Conservation (phyloP, 2,888 invertebrate species). For the Amblyjoppa fuscipennis region DNA sequence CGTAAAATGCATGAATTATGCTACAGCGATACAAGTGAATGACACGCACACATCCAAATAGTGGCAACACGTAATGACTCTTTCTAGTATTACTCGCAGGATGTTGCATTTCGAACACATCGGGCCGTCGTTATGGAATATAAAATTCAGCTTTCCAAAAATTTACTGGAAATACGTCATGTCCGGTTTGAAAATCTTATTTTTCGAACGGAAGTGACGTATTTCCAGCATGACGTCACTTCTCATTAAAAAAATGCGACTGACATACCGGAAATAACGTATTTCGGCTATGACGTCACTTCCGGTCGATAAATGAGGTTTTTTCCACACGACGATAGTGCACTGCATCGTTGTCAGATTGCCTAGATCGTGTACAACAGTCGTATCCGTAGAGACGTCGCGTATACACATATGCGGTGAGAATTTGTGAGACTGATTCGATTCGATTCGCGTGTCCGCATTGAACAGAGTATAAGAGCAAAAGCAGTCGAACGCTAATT, state of each 20-base stretch:
- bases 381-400: constrained; percentile 17
- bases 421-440: constrained; percentile 55
- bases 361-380: neutral
- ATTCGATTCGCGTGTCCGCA: constrained; percentile 44
- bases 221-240: neutral
- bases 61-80: neutral
- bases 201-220: neutral
- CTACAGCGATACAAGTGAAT: neutral
- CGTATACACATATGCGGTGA: constrained; percentile 26
- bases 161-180: neutral
- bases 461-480: constrained; percentile 39
- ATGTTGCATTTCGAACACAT: neutral
- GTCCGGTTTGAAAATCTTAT: neutral
- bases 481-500: constrained; percentile 57
- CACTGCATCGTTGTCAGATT: neutral
- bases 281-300: neutral
- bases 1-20: neutral
- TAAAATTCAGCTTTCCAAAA: neutral
- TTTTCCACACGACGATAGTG: neutral
- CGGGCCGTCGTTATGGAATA: neutral
- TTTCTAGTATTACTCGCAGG: neutral
- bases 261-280: neutral
- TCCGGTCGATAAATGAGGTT: neutral
- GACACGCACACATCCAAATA: neutral
- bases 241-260: neutral